phyloP scores from a whole-genome alignment of 2,888 invertebrate genomes.

The Zaprionus bogoriensis region DNA sequence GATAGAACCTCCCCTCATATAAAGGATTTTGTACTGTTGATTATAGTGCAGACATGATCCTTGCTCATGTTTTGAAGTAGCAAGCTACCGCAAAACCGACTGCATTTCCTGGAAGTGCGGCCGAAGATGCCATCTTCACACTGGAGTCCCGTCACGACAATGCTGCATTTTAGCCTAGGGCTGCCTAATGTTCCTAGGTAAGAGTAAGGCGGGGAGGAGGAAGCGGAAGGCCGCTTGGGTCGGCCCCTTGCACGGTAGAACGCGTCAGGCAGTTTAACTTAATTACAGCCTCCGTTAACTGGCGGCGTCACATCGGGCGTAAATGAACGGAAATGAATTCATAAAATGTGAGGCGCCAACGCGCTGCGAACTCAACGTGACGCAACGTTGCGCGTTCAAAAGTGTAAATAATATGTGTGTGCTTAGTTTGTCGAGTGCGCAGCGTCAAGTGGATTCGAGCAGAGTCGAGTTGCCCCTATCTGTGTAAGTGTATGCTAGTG shows the following conservation, averaged over 20 bases:
- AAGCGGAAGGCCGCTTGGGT: conserved; percentile 4
- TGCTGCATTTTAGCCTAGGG: conserved; percentile 2
- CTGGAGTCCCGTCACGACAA: not conserved
- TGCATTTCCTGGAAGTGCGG: too few species aligned
- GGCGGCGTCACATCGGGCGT: conserved; percentile 68
- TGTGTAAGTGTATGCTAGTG: not conserved
- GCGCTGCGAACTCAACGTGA: conserved; percentile 56
- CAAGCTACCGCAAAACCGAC: too few species aligned
- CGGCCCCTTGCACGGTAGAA: conserved; percentile 17
- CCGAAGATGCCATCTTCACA: too few species aligned
- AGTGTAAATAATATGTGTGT: conserved; percentile 75
- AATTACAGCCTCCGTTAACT: conserved; percentile 67
- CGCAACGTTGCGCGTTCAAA: conserved; percentile 74
- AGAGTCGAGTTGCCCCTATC: too few species aligned
- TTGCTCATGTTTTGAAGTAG: too few species aligned
- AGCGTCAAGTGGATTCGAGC: conserved; percentile 4
- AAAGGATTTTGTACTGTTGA: too few species aligned
- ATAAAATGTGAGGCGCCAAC: conserved; percentile 70
- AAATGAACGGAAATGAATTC: conserved; percentile 78
- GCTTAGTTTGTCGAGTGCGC: conserved; percentile 50
- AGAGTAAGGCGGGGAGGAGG: not conserved
- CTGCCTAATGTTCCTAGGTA: not conserved
- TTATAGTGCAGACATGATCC: too few species aligned
- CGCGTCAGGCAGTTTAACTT: conserved; percentile 61
- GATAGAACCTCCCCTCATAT: too few species aligned